A percentile compares a stretch with the other conserved stretches of the same genome.
phyloP scores from a whole-genome alignment of 1,140 invertebrate species.

The Drosophila guanche region DNA sequence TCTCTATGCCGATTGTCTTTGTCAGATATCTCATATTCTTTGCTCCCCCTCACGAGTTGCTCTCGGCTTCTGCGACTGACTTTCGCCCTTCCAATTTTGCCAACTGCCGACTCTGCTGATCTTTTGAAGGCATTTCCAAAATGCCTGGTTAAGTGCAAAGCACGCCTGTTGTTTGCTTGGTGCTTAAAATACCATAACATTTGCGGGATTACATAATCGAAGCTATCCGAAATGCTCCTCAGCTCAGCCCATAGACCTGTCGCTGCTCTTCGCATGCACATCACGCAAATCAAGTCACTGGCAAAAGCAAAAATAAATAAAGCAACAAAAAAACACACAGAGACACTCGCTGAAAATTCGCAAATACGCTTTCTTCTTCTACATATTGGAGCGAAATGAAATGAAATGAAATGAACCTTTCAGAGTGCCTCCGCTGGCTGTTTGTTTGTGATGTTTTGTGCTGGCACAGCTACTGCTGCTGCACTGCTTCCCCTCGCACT shows the following conservation, averaged over 20 bases:
- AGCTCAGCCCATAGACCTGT: conserved; percentile 10
- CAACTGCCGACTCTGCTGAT: conserved; percentile 33
- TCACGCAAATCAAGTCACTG: conserved; percentile 74
- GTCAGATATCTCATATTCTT: conserved; percentile 22
- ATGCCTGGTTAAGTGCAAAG: conserved; percentile 38
- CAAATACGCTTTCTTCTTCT: conserved; percentile 74
- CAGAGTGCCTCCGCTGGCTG: conserved; percentile 43
- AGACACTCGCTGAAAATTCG: conserved; percentile 48
- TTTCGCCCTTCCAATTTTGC: conserved; percentile 65
- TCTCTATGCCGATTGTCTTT: not conserved
- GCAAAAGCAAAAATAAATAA: conserved; percentile 11
- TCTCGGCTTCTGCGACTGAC: conserved; percentile 26
- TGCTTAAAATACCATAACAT: conserved; percentile 81
- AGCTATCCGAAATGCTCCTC: conserved; percentile 42
- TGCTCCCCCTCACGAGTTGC: conserved; percentile 18
- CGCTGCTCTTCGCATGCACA: conserved; percentile 61
- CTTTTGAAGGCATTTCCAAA: conserved; percentile 61
- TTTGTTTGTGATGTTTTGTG: too few species aligned
- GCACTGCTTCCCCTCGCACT: conserved; percentile 11
- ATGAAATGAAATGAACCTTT: conserved; percentile 67
- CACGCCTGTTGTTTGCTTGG: conserved; percentile 71
- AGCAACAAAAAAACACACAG: not conserved
- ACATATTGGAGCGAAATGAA: conserved; percentile 33
- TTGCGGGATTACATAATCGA: conserved; percentile 68
- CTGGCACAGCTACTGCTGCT: too few species aligned